Conservation (phyloP, 23 tunicate species). For the Trididemnum clinides region DNA sequence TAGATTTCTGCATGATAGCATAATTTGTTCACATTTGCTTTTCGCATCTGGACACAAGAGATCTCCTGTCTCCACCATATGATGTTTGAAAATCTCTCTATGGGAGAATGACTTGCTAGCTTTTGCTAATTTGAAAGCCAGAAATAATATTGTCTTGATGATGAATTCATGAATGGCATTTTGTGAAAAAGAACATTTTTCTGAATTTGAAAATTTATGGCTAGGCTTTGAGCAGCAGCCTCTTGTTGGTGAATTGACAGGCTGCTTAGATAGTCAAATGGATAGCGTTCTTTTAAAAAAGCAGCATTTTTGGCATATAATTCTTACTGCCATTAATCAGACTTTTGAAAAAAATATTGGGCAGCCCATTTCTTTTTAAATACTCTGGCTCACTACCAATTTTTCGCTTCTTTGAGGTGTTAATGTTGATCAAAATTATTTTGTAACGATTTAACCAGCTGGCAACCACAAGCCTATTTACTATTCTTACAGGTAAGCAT, state of each 20-base stretch:
- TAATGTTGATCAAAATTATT: neutral
- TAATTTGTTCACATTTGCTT: constrained; percentile 27
- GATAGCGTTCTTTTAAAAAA: neutral
- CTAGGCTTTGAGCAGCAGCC: neutral
- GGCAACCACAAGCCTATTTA: neutral
- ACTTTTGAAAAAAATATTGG: constrained; percentile 3
- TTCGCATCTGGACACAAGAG: constrained; percentile 7
- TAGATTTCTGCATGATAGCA: neutral
- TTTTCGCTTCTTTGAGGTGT: constrained; percentile 10
- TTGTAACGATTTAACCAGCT: neutral
- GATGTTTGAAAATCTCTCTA: neutral
- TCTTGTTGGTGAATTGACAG: neutral
- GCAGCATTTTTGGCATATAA: constrained; percentile 11
- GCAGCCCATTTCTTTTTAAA: constrained; percentile 21
- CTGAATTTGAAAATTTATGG: neutral
- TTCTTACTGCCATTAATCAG: neutral
- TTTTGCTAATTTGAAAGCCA: constrained; percentile 31
- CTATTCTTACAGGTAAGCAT: neutral
- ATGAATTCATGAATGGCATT: neutral
- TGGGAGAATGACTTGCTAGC: constrained; percentile 33
- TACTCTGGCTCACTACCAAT: neutral
- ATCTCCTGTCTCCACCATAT: constrained; percentile 24
- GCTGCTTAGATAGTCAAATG: neutral
- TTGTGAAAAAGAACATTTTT: constrained; percentile 6
- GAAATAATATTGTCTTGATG: constrained; percentile 22